A percentile compares a stretch with the other conserved stretches of the same genome.
Evolutionary conservation across 23 tunicate genomes (phyloP).

Genomic region (Botrylloides violaceus): DNA sequence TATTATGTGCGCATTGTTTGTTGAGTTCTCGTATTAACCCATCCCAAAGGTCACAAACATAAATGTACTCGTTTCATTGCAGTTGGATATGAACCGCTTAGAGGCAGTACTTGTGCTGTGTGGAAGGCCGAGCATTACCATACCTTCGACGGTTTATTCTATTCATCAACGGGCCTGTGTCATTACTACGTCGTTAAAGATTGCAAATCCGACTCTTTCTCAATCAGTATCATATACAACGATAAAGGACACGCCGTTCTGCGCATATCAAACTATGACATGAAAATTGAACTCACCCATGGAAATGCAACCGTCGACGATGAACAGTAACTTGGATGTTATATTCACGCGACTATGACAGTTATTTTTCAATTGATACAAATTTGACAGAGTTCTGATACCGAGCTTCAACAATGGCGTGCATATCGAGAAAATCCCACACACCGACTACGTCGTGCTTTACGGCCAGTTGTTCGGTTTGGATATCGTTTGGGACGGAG

Average conservation of each 20-base stretch:
- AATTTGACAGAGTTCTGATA: slow-evolving; percentile 40
- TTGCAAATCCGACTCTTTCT: slow-evolving; percentile 40
- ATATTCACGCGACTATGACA: no score
- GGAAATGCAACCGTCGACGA: slow-evolving; percentile 43
- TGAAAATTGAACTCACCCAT: slow-evolving; percentile 14
- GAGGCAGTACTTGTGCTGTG: slow-evolving; percentile 41
- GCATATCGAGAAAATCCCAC: slow-evolving; percentile 33
- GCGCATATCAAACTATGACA: slow-evolving; percentile 23
- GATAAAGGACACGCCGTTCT: slow-evolving; percentile 19
- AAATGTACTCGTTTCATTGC: no score
- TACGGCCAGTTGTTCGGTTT: slow-evolving; percentile 13
- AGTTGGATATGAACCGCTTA: slow-evolving; percentile 4
- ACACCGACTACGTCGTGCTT: slow-evolving; percentile 62
- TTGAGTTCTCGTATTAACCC: no score
- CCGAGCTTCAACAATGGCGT: slow-evolving; percentile 47
- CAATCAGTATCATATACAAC: slow-evolving; percentile 26
- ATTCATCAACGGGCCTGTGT: slow-evolving; percentile 52
- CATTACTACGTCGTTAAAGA: slow-evolving; percentile 55
- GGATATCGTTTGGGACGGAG: slow-evolving; percentile 50
- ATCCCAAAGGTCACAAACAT: no score
- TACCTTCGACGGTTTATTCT: slow-evolving; percentile 76
- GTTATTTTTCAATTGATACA: no score
- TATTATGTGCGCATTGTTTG: no score
- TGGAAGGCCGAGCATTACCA: slow-evolving; percentile 62
- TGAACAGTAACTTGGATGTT: slow-evolving; percentile 27